These are phyloP conservation scores for Hippocampus mohnikei DNA, from an alignment of 2,113 vertebrate species.

Conservation along the genomic window DNA sequence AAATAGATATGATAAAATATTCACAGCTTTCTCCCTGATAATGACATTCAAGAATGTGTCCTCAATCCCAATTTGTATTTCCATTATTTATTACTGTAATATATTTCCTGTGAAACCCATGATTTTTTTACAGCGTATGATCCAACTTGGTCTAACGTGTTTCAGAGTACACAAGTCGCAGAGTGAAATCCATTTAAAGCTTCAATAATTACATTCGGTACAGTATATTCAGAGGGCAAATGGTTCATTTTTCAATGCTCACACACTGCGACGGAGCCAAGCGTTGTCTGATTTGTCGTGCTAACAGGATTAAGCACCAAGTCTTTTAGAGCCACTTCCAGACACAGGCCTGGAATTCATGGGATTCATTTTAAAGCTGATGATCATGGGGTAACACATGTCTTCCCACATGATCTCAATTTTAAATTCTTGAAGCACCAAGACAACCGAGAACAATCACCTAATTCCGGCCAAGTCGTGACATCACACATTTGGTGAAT, in stretches of 20 bases:
- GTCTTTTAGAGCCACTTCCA: conserved; percentile 73
- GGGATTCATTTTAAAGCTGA: conserved; percentile 71
- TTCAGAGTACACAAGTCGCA: background rate
- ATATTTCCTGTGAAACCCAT: background rate
- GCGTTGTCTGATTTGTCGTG: conserved; percentile 69
- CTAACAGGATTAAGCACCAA: conserved; percentile 77
- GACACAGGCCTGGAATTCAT: conserved; percentile 70
- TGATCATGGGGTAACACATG: conserved; percentile 70
- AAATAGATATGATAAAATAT: conserved; percentile 52
- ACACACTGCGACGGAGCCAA: conserved; percentile 64
- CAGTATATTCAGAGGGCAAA: conserved; percentile 69
- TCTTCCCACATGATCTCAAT: conserved; percentile 56
- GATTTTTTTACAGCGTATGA: conserved; percentile 2
- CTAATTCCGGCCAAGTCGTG: conserved; percentile 43
- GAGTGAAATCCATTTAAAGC: conserved; percentile 12
- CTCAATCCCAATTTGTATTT: conserved; percentile 1
- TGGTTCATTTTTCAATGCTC: conserved; percentile 64
- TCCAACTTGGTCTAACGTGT: background rate
- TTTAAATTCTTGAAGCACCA: conserved; percentile 36
- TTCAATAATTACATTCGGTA: conserved; percentile 54
- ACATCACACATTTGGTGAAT: conserved; percentile 30
- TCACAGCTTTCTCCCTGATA: conserved; percentile 30
- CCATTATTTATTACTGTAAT: background rate
- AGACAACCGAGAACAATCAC: conserved; percentile 14
- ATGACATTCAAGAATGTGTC: conserved; percentile 18